Percentiles rank a stretch among this genome's conserved stretches.
These are phyloP conservation scores for Antedon mediterranea DNA, from an alignment of 53 echinoderm and acorn worm genomes.

Conservation along the genomic window DNA sequence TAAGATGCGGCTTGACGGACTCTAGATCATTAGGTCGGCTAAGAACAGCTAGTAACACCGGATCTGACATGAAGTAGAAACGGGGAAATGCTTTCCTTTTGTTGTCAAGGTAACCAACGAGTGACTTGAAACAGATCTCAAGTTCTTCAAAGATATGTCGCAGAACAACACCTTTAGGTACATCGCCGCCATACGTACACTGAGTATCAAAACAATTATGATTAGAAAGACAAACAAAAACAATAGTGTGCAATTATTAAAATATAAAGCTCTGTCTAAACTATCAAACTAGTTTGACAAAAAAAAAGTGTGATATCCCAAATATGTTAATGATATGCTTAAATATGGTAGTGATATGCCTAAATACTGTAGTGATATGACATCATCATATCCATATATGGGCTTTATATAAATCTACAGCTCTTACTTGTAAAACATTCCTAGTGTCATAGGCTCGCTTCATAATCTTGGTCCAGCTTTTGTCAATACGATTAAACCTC, in stretches of 20 bases:
- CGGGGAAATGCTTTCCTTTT: constrained; percentile 87
- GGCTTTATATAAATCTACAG: neutral
- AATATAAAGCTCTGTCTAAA: too few species aligned
- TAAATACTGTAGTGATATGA: too few species aligned
- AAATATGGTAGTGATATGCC: too few species aligned
- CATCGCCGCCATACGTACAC: constrained; percentile 91
- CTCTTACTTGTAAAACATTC: constrained; percentile 78
- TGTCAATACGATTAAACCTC: constrained; percentile 84
- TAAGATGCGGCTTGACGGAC: constrained; percentile 85
- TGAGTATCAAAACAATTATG: constrained; percentile 3
- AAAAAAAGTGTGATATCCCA: too few species aligned
- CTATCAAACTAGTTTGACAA: too few species aligned
- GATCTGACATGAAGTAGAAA: constrained; percentile 96
- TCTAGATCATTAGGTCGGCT: constrained; percentile 88
- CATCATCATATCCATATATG: too few species aligned
- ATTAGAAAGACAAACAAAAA: neutral
- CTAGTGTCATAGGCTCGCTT: constrained; percentile 88
- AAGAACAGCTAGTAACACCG: constrained; percentile 76
- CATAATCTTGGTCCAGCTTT: constrained; percentile 98
- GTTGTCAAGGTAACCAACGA: constrained; percentile 95
- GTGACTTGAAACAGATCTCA: constrained; percentile 92
- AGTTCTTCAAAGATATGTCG: constrained; percentile 90
- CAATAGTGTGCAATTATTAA: too few species aligned
- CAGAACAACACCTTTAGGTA: constrained; percentile 85
- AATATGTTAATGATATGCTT: too few species aligned